A percentile compares a stretch with the other conserved stretches of the same genome.
Evolutionary conservation across 2,888 invertebrate genomes (phyloP).

Genomic region (Villa cingulata): DNA sequence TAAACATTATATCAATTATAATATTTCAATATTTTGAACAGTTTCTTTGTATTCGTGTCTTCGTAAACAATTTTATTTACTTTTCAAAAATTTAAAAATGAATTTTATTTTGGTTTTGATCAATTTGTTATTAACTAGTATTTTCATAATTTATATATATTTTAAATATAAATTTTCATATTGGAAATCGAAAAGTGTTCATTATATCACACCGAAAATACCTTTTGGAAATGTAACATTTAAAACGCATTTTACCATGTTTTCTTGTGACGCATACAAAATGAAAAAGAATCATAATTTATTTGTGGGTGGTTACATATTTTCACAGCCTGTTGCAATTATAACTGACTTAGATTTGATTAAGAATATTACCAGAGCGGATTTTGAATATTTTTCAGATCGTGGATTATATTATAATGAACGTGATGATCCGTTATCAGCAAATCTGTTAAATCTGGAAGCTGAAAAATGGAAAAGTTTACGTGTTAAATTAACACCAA

Average conservation of each 20-base stretch:
- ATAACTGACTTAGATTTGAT: constrained; percentile 18
- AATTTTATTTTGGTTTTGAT: constrained; percentile 8
- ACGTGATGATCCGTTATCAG: constrained; percentile 20
- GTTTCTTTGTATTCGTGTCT: no score
- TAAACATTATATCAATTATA: no score
- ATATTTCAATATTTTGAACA: no score
- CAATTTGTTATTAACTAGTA: not conserved
- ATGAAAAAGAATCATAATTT: not conserved
- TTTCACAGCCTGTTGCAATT: constrained; percentile 8
- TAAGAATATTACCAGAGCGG: constrained; percentile 20
- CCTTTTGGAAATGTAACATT: constrained; percentile 20
- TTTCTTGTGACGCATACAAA: constrained; percentile 2
- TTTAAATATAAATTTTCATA: constrained; percentile 5
- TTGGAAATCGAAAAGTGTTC: constrained; percentile 12
- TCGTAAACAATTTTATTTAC: no score
- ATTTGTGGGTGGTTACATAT: constrained; percentile 8
- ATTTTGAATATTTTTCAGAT: constrained; percentile 23
- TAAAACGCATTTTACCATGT: not conserved
- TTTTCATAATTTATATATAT: not conserved
- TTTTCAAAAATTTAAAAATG: no score
- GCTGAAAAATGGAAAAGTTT: constrained; percentile 35
- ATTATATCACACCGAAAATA: constrained; percentile 16
- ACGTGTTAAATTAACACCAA: constrained; percentile 36
- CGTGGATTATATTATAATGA: constrained; percentile 19
- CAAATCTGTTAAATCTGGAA: constrained; percentile 20